A percentile compares a stretch with the other conserved stretches of the same genome.
Conservation (phyloP, 2,888 invertebrate genomes). For the Seira sanloemensis region DNA sequence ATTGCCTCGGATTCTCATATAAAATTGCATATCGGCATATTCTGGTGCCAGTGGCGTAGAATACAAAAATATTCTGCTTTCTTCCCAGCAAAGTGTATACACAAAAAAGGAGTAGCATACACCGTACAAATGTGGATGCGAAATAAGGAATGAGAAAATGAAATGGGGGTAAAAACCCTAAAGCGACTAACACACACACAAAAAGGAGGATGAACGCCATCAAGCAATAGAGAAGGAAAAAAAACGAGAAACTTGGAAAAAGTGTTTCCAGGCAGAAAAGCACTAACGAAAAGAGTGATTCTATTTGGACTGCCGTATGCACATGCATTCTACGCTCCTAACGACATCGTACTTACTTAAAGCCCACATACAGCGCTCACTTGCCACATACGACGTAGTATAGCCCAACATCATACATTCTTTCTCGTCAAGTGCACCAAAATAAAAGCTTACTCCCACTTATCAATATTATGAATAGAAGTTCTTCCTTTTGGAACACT, state of each 20-base stretch:
- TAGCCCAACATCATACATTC: no score
- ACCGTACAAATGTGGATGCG: constrained; percentile 27
- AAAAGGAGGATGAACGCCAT: background rate
- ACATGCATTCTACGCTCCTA: background rate
- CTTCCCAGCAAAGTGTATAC: background rate
- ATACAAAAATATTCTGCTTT: constrained; percentile 10
- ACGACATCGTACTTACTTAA: no score
- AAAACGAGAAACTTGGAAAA: constrained; percentile 5
- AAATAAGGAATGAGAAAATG: constrained; percentile 47
- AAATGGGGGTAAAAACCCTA: constrained; percentile 50
- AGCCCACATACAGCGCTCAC: no score
- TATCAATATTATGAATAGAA: background rate
- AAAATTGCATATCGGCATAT: background rate
- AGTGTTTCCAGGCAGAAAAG: constrained; percentile 19
- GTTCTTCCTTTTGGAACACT: background rate
- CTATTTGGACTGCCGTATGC: no score
- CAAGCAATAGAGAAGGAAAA: background rate
- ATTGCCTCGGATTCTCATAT: constrained; percentile 20
- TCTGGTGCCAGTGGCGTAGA: background rate
- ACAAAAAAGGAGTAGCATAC: background rate
- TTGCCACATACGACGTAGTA: no score
- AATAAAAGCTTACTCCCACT: no score
- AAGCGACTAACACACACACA: constrained; percentile 31
- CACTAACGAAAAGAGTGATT: background rate
- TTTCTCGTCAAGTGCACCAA: no score